A percentile compares a stretch with the other conserved stretches of the same genome.
phyloP scores from a whole-genome alignment of 1,140 invertebrate species.

The silkworm (Bombyx mori) region DNA sequence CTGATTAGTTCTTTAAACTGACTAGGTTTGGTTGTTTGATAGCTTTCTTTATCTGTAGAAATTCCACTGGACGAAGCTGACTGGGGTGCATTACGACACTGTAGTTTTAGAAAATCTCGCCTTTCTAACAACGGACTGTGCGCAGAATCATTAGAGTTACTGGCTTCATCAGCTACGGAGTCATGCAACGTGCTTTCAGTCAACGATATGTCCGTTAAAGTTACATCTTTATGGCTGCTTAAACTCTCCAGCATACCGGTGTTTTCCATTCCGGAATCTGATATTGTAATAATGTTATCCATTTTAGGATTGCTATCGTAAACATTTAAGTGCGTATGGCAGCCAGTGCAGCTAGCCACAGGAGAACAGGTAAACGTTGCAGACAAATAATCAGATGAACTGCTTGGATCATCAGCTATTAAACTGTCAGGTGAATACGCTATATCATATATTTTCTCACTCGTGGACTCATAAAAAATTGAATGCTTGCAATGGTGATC shows the following conservation, averaged over 20 bases:
- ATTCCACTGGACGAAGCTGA: conserved; percentile 20
- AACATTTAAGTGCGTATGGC: conserved; percentile 43
- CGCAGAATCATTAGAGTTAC: conserved; percentile 24
- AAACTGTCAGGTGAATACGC: conserved; percentile 57
- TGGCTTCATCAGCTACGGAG: conserved; percentile 34
- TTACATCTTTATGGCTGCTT: conserved; percentile 54
- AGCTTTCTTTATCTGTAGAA: conserved; percentile 21
- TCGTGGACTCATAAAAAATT: conserved; percentile 10
- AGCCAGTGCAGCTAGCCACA: conserved; percentile 29
- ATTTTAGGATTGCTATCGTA: conserved; percentile 44
- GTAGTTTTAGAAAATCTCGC: conserved; percentile 12
- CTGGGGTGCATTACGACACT: conserved; percentile 13
- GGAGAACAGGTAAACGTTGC: conserved; percentile 50
- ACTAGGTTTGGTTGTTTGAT: conserved; percentile 14
- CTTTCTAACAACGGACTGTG: conserved; percentile 23
- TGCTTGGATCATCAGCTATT: conserved; percentile 56
- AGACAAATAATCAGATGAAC: conserved; percentile 61
- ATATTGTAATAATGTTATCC: conserved; percentile 53
- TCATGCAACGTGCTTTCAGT: conserved; percentile 50
- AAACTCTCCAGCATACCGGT: conserved; percentile 51
- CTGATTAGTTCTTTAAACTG: conserved; percentile 22
- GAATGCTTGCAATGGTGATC: conserved; percentile 10
- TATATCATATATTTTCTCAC: conserved; percentile 28
- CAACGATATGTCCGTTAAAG: conserved; percentile 49
- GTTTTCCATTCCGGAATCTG: conserved; percentile 58